Conservation (phyloP, 2,888 invertebrate genomes). For the Melinopterus prodromus region DNA sequence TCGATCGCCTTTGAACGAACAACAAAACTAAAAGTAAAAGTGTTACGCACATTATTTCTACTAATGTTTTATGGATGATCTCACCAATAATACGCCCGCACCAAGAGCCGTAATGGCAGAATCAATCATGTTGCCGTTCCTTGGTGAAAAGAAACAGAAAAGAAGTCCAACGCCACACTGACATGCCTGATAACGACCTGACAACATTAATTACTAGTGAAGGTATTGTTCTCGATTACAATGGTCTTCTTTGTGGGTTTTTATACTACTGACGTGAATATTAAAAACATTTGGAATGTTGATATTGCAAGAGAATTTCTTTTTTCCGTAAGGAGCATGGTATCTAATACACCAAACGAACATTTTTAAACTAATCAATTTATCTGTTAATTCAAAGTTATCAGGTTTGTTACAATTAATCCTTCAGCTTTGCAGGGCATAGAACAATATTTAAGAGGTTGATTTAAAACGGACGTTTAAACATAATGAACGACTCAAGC, state of each 20-base stretch:
- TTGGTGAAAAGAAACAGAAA: background rate
- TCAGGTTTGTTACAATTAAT: too few relatives aligned
- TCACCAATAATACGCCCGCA: background rate
- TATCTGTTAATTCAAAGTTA: too few relatives aligned
- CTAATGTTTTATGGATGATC: background rate
- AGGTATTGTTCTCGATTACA: background rate
- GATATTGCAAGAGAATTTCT: too few relatives aligned
- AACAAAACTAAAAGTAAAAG: background rate
- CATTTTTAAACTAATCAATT: too few relatives aligned
- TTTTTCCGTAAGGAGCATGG: too few relatives aligned
- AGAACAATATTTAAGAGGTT: too few relatives aligned
- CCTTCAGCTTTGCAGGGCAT: too few relatives aligned
- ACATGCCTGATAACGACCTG: background rate
- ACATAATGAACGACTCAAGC: too few relatives aligned
- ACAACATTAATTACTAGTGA: background rate
- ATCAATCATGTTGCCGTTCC: background rate
- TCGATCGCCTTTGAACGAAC: background rate
- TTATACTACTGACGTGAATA: too few relatives aligned
- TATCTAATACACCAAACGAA: too few relatives aligned
- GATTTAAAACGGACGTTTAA: too few relatives aligned
- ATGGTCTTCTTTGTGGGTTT: background rate
- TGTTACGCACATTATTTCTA: background rate
- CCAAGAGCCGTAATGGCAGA: background rate
- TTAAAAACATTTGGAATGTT: too few relatives aligned
- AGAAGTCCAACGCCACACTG: background rate